phyloP scores from a whole-genome alignment of 2,888 invertebrate genomes.

The Scaptomyza caliginosa region DNA sequence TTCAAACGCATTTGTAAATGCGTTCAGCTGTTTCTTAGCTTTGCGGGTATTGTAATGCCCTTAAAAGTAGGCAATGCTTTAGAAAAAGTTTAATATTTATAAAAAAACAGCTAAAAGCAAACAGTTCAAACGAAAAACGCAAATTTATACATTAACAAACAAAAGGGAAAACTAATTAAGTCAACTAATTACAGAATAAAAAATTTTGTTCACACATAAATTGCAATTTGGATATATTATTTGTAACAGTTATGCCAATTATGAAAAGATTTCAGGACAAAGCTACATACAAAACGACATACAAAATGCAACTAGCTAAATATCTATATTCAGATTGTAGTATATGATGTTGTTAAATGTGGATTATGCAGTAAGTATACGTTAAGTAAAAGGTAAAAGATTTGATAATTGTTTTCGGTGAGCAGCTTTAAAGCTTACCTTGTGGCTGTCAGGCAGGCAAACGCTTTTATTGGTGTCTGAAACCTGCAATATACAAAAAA shows the following conservation, averaged over 20 bases:
- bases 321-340: conserved; percentile 9
- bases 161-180: not conserved
- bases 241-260: conserved; percentile 16
- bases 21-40: conserved; percentile 7
- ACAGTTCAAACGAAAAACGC: not conserved
- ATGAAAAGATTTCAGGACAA: conserved; percentile 2
- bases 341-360: conserved; percentile 22
- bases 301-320: conserved; percentile 10
- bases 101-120: not conserved
- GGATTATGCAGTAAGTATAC: conserved; percentile 23
- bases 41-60: conserved; percentile 4
- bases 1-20: conserved; percentile 1
- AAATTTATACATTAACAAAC: not conserved
- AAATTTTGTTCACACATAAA: too few species aligned
- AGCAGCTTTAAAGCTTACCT: conserved; percentile 81
- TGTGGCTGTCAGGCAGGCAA: conserved; percentile 84
- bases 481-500: conserved; percentile 83
- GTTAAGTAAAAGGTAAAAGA: conserved; percentile 27
- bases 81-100: not conserved
- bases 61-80: not conserved
- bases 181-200: conserved; percentile 4
- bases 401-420: conserved; percentile 51
- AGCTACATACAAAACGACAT: conserved; percentile 21
- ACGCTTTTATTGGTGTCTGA: conserved; percentile 84
- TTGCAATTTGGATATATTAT: not conserved